Conservation (phyloP, 2,797 vertebrate genomes). For the Pangasius djambal region DNA sequence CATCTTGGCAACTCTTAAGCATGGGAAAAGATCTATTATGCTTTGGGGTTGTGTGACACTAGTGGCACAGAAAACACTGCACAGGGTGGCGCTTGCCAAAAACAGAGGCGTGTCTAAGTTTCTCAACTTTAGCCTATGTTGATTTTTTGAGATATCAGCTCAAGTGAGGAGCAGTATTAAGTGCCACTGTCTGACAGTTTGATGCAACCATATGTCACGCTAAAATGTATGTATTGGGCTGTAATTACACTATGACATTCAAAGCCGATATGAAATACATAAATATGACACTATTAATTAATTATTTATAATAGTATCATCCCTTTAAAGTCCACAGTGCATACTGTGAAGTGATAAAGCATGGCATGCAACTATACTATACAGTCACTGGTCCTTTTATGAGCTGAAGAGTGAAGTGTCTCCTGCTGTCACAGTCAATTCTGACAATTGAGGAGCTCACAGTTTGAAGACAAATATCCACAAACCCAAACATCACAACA, state of each 20-base stretch:
- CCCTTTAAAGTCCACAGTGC: not conserved
- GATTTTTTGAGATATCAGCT: not conserved
- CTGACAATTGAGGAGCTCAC: not conserved
- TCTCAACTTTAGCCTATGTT: no score
- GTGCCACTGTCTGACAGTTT: not conserved
- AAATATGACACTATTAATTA: not conserved
- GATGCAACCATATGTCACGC: not conserved
- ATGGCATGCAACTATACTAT: not conserved
- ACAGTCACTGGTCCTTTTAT: not conserved
- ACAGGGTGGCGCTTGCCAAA: no score
- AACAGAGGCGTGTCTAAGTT: no score
- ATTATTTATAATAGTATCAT: not conserved
- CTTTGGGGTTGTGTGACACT: not conserved
- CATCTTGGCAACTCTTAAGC: not conserved
- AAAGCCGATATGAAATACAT: not conserved
- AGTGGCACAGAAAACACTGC: not conserved
- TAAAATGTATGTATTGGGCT: not conserved
- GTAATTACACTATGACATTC: not conserved
- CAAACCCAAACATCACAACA: constrained; percentile 20
- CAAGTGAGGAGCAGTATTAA: not conserved
- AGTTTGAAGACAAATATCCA: constrained; percentile 19
- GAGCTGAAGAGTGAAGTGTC: not conserved
- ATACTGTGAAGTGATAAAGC: not conserved
- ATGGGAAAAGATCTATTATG: not conserved
- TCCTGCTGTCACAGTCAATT: not conserved